Conservation (phyloP, 2,888 invertebrate species). For the Agelastica alni region DNA sequence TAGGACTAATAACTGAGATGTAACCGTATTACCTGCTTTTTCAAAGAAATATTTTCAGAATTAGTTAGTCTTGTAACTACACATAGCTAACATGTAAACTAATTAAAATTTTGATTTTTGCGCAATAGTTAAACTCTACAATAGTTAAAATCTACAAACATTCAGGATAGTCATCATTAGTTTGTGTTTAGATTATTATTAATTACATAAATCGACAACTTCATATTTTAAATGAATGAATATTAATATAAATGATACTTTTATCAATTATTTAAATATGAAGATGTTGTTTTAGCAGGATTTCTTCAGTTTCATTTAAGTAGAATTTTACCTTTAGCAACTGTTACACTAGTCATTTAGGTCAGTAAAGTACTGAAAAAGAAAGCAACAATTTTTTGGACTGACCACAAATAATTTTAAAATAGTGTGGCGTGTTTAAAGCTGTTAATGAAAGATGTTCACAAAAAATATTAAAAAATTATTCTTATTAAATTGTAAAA, state of each 20-base stretch:
- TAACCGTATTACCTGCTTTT: constrained; percentile 1
- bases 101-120: neutral
- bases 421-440: too few relatives aligned
- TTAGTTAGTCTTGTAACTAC: too few relatives aligned
- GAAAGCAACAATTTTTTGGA: neutral
- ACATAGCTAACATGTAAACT: too few relatives aligned
- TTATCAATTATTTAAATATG: too few relatives aligned
- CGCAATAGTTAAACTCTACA: constrained; percentile 1
- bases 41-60: too few relatives aligned
- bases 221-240: neutral
- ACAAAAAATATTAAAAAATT: too few relatives aligned
- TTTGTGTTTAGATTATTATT: constrained; percentile 1
- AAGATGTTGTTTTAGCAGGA: neutral
- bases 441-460: too few relatives aligned
- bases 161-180: neutral
- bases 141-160: too few relatives aligned
- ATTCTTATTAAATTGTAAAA: too few relatives aligned
- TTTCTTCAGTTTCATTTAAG: neutral
- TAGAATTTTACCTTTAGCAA: neutral
- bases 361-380: neutral
- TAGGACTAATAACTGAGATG: constrained; percentile 5
- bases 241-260: too few relatives aligned
- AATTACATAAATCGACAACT: neutral
- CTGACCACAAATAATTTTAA: too few relatives aligned
- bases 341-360: constrained; percentile 9